phyloP scores from a whole-genome alignment of 2,797 vertebrate species.

The Pogoniulus pusillus region DNA sequence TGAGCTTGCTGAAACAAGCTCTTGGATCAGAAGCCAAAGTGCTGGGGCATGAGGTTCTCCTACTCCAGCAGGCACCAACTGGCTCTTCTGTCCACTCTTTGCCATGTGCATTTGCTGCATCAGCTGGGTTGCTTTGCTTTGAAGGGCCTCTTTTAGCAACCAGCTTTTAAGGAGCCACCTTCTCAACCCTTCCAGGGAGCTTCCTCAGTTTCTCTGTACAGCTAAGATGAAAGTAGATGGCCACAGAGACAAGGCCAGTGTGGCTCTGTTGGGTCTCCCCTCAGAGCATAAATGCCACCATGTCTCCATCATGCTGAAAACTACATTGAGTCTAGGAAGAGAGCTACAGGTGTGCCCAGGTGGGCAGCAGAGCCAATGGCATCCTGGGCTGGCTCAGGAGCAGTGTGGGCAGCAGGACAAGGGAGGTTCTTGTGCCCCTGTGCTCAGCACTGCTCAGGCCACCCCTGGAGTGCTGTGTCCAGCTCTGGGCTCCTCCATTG shows the following conservation, averaged over 20 bases:
- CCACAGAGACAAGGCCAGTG: fast-evolving
- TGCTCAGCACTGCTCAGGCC: too few species aligned
- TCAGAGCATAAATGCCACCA: too few species aligned
- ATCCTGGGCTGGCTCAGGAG: too few species aligned
- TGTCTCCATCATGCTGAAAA: too few species aligned
- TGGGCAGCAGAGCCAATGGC: too few species aligned
- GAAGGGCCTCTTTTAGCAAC: neutral
- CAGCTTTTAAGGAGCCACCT: neutral
- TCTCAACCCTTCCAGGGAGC: neutral
- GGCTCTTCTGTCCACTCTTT: neutral
- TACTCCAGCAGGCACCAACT: neutral
- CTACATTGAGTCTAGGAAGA: too few species aligned
- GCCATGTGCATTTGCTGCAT: neutral
- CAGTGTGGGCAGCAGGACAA: too few species aligned
- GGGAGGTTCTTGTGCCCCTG: too few species aligned
- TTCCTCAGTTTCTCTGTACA: neutral
- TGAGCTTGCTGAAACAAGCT: neutral
- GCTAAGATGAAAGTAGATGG: neutral
- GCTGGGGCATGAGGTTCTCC: neutral
- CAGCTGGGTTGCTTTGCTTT: neutral
- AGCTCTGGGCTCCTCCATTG: too few species aligned
- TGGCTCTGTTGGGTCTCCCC: too few species aligned
- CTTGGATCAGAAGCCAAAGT: neutral
- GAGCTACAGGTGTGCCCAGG: too few species aligned
- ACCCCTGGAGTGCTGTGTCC: too few species aligned